These are phyloP conservation scores for Liodrosophila aerea DNA, from an alignment of 2,888 invertebrate genomes.

Conservation along the genomic window DNA sequence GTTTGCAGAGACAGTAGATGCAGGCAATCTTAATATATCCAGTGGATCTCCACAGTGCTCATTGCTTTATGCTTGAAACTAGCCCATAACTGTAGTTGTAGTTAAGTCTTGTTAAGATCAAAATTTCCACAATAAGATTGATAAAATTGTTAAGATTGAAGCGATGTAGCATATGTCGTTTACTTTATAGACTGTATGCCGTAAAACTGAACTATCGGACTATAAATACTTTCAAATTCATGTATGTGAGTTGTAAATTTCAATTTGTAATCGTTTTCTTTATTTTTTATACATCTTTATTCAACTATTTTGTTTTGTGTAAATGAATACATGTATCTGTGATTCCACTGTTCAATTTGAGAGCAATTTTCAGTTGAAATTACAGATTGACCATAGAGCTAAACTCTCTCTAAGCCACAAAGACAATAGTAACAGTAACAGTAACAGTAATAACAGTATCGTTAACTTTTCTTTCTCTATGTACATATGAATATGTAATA, in stretches of 20 bases:
- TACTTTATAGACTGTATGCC: too few relatives aligned
- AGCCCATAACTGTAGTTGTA: not conserved
- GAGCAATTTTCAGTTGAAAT: slow-evolving; percentile 6
- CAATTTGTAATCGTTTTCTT: not conserved
- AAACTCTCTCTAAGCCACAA: slow-evolving; percentile 23
- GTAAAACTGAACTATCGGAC: too few relatives aligned
- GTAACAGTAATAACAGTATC: too few relatives aligned
- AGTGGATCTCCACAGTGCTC: slow-evolving; percentile 28
- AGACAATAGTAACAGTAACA: not conserved
- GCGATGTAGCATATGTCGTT: too few relatives aligned
- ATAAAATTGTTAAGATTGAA: too few relatives aligned
- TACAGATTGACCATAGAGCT: slow-evolving; percentile 1
- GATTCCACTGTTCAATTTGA: slow-evolving; percentile 60
- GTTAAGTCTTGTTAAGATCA: too few relatives aligned
- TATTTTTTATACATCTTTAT: not conserved
- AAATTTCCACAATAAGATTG: too few relatives aligned
- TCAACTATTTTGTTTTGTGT: too few relatives aligned
- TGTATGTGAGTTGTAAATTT: too few relatives aligned
- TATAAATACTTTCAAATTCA: too few relatives aligned
- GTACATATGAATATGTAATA: not conserved
- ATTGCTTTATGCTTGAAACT: slow-evolving; percentile 12
- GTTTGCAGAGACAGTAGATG: too few relatives aligned
- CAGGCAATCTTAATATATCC: slow-evolving; percentile 1
- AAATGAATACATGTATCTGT: slow-evolving; percentile 50
- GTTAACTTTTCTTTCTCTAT: slow-evolving; percentile 8